Conservation (phyloP, 1,140 invertebrate genomes). For the Apis dorsata region DNA sequence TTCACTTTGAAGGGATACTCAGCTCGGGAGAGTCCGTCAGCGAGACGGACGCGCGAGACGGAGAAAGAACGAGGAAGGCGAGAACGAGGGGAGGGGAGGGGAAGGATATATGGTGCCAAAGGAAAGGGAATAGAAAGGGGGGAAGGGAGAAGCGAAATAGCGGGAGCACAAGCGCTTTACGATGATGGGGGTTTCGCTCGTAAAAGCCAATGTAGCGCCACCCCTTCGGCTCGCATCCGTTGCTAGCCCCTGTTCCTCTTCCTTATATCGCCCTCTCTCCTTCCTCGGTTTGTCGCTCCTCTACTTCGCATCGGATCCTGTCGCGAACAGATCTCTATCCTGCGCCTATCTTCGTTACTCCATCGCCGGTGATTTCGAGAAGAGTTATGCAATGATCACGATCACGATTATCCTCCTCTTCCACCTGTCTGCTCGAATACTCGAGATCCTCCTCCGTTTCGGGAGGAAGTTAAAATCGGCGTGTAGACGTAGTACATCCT, state of each 20-base stretch:
- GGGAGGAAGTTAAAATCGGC: background rate
- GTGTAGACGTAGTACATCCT: background rate
- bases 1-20: slow-evolving; percentile 63
- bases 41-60: background rate
- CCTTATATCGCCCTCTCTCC: slow-evolving; percentile 24
- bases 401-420: background rate
- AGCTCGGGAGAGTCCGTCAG: slow-evolving; percentile 38
- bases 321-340: background rate
- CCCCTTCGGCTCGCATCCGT: slow-evolving; percentile 38
- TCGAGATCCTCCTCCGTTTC: background rate
- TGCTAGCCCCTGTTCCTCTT: slow-evolving; percentile 15
- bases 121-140: background rate
- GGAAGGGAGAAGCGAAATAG: slow-evolving; percentile 41
- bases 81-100: background rate
- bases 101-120: too few species aligned
- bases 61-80: background rate
- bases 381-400: slow-evolving; percentile 17
- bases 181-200: slow-evolving; percentile 67
- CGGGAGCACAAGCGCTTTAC: slow-evolving; percentile 60
- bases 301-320: background rate
- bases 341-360: slow-evolving; percentile 35
- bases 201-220: slow-evolving; percentile 71
- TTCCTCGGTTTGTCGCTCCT: slow-evolving; percentile 26
- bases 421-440: background rate
- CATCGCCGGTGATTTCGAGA: background rate